Evolutionary conservation across 2,888 invertebrate genomes (phyloP), one percentile per base, ranked within the genome.

Genomic region (Adelphocoris suturalis): DNA sequence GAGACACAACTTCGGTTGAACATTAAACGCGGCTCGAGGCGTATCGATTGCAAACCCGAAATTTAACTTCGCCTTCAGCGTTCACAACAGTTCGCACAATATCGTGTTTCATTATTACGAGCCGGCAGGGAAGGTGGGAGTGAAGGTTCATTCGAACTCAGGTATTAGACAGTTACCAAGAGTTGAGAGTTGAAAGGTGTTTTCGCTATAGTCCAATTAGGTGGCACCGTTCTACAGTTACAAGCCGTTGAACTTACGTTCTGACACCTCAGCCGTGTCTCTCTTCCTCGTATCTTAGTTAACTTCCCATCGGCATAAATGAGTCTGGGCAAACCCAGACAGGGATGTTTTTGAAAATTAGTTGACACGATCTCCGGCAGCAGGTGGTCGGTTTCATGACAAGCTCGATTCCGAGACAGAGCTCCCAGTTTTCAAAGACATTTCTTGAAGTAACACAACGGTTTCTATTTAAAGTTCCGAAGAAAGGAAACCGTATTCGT

Each of bases 161-260:
- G 23, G 23, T 68, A 68, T 68, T 61, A 61, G 68, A 68, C 68
- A 68, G 68, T 23, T 19, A 68, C 23, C 68, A 68, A 23, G 27
- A 68, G 68, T 68, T 68, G 68, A 23, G 68, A 68, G 68, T 68
- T 23, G 68, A 68, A 68, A 68, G 68, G 68, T 68, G 68, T 23
- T 23, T 27, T 23, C 19, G 19, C 23, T 27, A 68, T 68, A 23
- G 68, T 68, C 68, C 68, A 68, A 68, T 68, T 68, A 68, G 68
- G 68, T 23, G 68, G 19, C 23, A 68, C 68, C 68, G 23, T 68
- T 68, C 68, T 23, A 23, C 23, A 68, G 68, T 68, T 68, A 23
- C 23, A 23, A 68, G 19, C 68, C 68, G 68, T 9, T 68, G 68
- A 68, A 68, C 68, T 68, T 68, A 68, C 19, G 68, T 11, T 68